Evolutionary conservation across 2,113 vertebrate genomes (phyloP), one percentile per base, ranked within the genome.

Genomic region (Neodontobutis hainanensis): DNA sequence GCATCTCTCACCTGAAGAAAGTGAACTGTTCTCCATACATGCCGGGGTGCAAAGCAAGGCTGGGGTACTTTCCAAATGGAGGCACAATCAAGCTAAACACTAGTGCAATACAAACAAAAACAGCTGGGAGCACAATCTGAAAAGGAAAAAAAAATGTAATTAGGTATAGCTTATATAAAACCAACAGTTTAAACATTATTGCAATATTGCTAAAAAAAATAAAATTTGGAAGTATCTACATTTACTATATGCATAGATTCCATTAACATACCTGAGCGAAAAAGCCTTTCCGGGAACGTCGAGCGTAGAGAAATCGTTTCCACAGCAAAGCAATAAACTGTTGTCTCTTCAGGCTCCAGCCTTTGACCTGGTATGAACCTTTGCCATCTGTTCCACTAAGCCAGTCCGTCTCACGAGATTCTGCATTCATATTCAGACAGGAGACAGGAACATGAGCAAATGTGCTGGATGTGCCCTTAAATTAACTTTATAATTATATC

Each of bases 51-150:
- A 99, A 88, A 64, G 95, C 94, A 81, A 99, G 87, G 81, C 92
- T 97, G 35, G 96, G 97, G 66, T 98, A 98, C 81, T 97, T 99
- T 73, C 96, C 97, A 82, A 99, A 98, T 1, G 97, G 96, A 77
- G 97, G 97, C 35, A 99, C 96, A 0, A 99, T 98, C 74, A 98
- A 85, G 71, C 97, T 99, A 92, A 99, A 99, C 80, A 98, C 87
- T 73, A 99, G 92, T 40, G 97, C 97, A 34, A 99, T 98, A 73
- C 97, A 98, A 36, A 99, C 97, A 71, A 99, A 99, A 76, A 99
- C 95, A 12, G 97, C 96, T 1, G 97, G 97, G 40, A 98, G 92
- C 55, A 99, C 95, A 62, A 99, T 98, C 97, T 99, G 87, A 66
- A 94, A 90, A 58, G n/a, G n/a, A 74, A 2, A 64, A 61, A 5